Percentiles rank a stretch among this genome's conserved stretches.
Evolutionary conservation across 1,140 invertebrate species (phyloP).

Genomic region (Calephelis nemesis): DNA sequence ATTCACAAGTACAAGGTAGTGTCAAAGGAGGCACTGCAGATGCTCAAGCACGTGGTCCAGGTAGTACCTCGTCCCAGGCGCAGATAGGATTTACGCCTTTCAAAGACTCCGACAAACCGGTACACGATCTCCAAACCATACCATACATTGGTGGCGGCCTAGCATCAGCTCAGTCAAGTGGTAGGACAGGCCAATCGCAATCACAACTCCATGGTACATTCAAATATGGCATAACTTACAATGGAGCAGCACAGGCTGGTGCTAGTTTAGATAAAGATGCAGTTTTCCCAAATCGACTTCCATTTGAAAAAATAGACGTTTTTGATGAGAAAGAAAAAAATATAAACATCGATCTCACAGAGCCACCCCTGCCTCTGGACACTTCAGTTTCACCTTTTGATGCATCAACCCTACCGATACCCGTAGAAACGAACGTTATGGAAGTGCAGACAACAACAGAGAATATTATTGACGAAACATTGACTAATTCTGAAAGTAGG

Average conservation of each 20-base stretch:
- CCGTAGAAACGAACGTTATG: constrained; percentile 24
- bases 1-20: constrained; percentile 87
- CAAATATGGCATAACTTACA: constrained; percentile 88
- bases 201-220: constrained; percentile 89
- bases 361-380: constrained; percentile 49
- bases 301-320: constrained; percentile 71
- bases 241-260: constrained; percentile 89
- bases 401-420: constrained; percentile 26
- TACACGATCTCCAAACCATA: constrained; percentile 64
- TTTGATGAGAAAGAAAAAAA: constrained; percentile 68
- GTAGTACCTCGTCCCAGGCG: constrained; percentile 90
- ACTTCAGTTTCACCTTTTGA: constrained; percentile 30
- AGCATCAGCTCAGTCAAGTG: constrained; percentile 87
- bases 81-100: constrained; percentile 91
- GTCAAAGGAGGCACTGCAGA: constrained; percentile 89
- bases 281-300: constrained; percentile 58
- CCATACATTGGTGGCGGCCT: constrained; percentile 87
- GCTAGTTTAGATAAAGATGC: constrained; percentile 82
- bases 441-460: constrained; percentile 31
- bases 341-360: constrained; percentile 66
- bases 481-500: constrained; percentile 44
- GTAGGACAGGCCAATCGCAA: constrained; percentile 87
- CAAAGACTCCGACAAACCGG: constrained; percentile 76
- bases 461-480: constrained; percentile 39
- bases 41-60: constrained; percentile 89